Conservation (phyloP, 2,797 vertebrate genomes). For the Anolis apletophallus region DNA sequence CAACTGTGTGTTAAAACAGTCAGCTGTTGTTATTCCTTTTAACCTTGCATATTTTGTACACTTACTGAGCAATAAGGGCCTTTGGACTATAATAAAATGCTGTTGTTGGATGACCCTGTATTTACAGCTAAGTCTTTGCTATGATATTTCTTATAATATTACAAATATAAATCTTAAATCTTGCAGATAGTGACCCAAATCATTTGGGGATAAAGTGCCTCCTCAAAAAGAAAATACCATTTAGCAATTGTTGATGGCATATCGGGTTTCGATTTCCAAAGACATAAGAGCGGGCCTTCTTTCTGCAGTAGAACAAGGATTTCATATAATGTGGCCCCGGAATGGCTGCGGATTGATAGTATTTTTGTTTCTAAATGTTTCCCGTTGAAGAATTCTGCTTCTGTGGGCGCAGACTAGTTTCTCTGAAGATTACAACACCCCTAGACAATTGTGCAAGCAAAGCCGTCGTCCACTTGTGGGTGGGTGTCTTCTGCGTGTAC, state of each 20-base stretch:
- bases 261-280: background rate
- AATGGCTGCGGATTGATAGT: background rate
- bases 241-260: background rate
- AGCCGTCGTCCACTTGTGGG: conserved; percentile 52
- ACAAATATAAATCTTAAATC: background rate
- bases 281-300: background rate
- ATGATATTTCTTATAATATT: background rate
- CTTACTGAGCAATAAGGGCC: no score
- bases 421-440: conserved; percentile 48
- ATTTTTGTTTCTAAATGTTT: background rate
- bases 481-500: conserved; percentile 6
- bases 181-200: background rate
- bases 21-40: no score
- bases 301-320: background rate
- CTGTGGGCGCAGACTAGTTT: background rate
- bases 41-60: no score
- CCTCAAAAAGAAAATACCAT: background rate
- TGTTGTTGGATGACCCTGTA: background rate
- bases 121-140: background rate
- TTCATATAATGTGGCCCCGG: background rate
- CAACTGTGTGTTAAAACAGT: no score
- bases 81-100: no score
- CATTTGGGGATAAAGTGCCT: background rate
- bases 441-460: conserved; percentile 45
- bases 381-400: background rate